phyloP scores from a whole-genome alignment of 92 coral and sea anemone species.

The Phenganax subtilis region DNA sequence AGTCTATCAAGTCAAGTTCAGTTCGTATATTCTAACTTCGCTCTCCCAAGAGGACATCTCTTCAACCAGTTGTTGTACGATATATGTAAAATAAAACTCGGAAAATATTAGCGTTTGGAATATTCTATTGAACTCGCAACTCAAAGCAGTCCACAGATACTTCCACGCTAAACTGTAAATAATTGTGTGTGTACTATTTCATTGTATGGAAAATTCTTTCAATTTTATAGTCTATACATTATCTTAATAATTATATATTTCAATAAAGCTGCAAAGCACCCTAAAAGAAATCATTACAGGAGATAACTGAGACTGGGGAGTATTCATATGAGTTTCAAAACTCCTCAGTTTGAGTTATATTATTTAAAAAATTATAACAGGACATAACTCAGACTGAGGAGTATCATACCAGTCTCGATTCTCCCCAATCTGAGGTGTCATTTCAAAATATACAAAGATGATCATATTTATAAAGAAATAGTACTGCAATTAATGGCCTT shows the following conservation, averaged over 20 bases:
- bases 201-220: no score
- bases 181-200: no score
- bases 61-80: no score
- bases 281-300: background rate
- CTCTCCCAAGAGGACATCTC: no score
- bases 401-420: conserved; percentile 9
- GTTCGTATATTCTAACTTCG: no score
- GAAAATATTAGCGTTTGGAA: no score
- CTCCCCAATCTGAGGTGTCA: conserved; percentile 4
- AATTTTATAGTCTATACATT: background rate
- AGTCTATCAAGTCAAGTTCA: no score
- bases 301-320: background rate
- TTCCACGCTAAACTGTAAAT: no score
- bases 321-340: background rate
- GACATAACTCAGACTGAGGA: background rate
- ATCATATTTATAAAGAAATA: conserved; percentile 6
- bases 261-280: background rate
- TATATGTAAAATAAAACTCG: no score
- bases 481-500: background rate
- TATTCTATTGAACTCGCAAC: no score
- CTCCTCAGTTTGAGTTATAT: background rate
- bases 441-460: background rate
- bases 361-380: background rate
- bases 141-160: no score
- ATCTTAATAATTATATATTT: background rate